Evolutionary conservation across 1,140 invertebrate genomes (phyloP), one percentile per base, ranked within the genome.

Genomic region (Dysdera silvatica): DNA sequence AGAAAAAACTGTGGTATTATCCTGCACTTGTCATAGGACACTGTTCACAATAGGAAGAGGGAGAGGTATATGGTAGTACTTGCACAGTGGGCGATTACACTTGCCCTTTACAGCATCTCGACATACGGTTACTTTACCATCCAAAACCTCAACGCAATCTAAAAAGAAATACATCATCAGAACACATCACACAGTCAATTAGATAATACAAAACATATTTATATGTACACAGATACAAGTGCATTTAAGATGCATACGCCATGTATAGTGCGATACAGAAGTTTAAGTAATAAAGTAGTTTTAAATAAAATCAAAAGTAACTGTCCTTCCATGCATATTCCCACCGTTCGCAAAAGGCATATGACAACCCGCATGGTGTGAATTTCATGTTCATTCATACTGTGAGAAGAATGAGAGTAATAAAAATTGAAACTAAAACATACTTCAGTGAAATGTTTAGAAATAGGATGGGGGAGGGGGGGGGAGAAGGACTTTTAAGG

Each of bases 121-220:
- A 80, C 91, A 95, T 72, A 94, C 90, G 76, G 89, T 89, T 81
- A 94, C 90, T 78, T 88, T 86, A 77, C 89, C 88, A 79, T 91
- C 89, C 80, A 85, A 85, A 81, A 92, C 87, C 83, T 93, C 89
- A 82, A 93, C 88, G 81, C 89, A 88, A 82, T 89, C 90, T 93
- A 80, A 69, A 70, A 64, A 40, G 43, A 56, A 31, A 67, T 52
- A 61, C 35, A 56, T 16, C 45, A 16, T 47, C 12, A 77, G 77
- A 57, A 52, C 67, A 75, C 37, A 41, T n/a, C 33, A 51, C 7
- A 57, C 14, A 53, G 33, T 54, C 56, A 20, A 32, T 81, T 53
- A 47, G 35, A 26, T 5, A 47, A 56, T 43, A 23, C 20, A 14
- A 60, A 18, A 23, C 26, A 12, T 54, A 58, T 28, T 33, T 58